A percentile compares a stretch with the other conserved stretches of the same genome.
These are phyloP conservation scores for Colletes collaris DNA, from an alignment of 2,888 invertebrate species.

Conservation along the genomic window DNA sequence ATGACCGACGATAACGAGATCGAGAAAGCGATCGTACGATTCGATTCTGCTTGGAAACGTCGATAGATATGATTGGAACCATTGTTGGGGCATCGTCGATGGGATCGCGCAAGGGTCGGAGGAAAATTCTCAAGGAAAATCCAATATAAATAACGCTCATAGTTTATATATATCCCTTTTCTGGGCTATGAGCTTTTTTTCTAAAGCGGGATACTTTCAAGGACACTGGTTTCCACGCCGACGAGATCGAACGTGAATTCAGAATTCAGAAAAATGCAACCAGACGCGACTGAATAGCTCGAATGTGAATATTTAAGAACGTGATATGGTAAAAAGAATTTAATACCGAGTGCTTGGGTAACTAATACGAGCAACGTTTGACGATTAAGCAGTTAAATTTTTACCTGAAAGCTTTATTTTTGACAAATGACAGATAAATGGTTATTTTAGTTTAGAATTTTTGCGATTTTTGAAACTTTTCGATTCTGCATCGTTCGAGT, in stretches of 20 bases:
- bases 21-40: slow-evolving; percentile 23
- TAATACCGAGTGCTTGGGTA: too few species aligned
- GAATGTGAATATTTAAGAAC: too few species aligned
- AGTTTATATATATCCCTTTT: slow-evolving; percentile 27
- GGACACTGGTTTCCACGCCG: slow-evolving; percentile 14
- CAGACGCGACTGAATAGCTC: too few species aligned
- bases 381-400: too few species aligned
- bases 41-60: background rate
- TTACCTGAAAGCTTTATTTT: too few species aligned
- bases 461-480: too few species aligned
- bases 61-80: background rate
- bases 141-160: slow-evolving; percentile 50
- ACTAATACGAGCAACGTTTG: too few species aligned
- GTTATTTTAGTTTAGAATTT: too few species aligned
- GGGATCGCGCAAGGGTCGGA: slow-evolving; percentile 15
- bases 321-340: too few species aligned
- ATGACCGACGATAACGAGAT: slow-evolving; percentile 13
- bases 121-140: slow-evolving; percentile 39
- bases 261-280: background rate
- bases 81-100: background rate
- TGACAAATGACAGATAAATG: too few species aligned
- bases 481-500: too few species aligned
- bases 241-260: background rate
- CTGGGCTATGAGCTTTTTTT: slow-evolving; percentile 20
- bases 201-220: slow-evolving; percentile 18